phyloP scores from a whole-genome alignment of 1,140 invertebrate species.

The Solenopsis invicta region DNA sequence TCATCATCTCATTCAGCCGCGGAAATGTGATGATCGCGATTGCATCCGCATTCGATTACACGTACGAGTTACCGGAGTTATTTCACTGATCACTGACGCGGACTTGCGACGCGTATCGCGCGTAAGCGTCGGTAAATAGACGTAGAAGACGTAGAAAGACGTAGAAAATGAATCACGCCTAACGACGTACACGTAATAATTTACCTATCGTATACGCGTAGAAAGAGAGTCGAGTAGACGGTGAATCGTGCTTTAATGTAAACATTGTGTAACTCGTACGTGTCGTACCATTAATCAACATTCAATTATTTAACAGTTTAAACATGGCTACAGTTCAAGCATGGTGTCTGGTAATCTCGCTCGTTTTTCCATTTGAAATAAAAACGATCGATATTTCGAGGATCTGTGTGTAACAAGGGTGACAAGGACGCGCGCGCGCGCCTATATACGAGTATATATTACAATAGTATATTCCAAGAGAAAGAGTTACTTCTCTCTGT shows the following conservation, averaged over 20 bases:
- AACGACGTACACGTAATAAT: too few relatives aligned
- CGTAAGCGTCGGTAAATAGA: too few relatives aligned
- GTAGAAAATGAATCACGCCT: too few relatives aligned
- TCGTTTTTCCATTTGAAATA: conserved; percentile 19
- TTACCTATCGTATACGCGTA: background rate
- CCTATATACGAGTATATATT: too few relatives aligned
- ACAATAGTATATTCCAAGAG: background rate
- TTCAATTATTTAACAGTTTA: conserved; percentile 16
- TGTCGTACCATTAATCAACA: background rate
- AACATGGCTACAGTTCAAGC: background rate
- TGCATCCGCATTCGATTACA: background rate
- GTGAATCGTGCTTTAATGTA: conserved; percentile 3
- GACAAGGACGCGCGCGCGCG: background rate
- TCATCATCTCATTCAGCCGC: conserved; percentile 11
- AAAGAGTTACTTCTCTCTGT: too few relatives aligned
- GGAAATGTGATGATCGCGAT: conserved; percentile 37
- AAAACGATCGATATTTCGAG: conserved; percentile 11
- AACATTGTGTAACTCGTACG: background rate
- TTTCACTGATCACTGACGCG: background rate
- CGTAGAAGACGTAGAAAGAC: too few relatives aligned
- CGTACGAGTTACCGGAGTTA: conserved; percentile 31
- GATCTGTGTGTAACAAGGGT: conserved; percentile 31
- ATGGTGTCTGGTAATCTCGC: conserved; percentile 24
- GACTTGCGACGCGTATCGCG: too few relatives aligned
- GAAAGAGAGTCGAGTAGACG: background rate